Base-by-base conservation (phyloP, 2,888 invertebrate genomes). In the Yponomeuta plumbellus region DNA sequence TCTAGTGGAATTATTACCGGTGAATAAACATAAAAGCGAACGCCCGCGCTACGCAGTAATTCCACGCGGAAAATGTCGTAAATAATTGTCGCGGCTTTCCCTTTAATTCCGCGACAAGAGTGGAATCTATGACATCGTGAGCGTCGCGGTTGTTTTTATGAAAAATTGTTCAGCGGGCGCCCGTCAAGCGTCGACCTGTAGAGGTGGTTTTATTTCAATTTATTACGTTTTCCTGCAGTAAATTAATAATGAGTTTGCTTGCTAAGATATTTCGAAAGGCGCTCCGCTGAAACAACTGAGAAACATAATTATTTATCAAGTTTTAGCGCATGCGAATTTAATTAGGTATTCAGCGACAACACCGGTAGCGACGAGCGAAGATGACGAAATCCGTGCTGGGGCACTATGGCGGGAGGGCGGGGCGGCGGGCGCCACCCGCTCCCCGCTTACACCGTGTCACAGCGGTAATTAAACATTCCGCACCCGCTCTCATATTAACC, bases 381-480 rank as follows among this genome's bases (percentile, higher is more conserved):
- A 63, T 63, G 21, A 40, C 63, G 63, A 63, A 44, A 63, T 63
- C 63, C 40, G 63, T 44, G 63, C 63, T 63, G 13, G 22, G 21
- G n/a, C n/a, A 11, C 21, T 23, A 11, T 22, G 13, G 58, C 34
- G 61, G 69, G 68, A 71, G 70, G 71, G 71, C 68, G 71, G 70
- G 72, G 68, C n/a, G 73, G 72, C 71, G 70, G 70, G 75, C 75
- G 73, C 74, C 75, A 71, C 44, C 72, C 74, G 75, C 76, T 75
- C 76, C 75, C 73, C 72, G 68, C 73, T 71, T 76, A 71, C 71
- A 75, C 80, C 77, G 81, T 81, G 83, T 83, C 83, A 80, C 77
- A 79, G 78, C 80, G 79, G 82, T 88, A 85, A 88, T 87, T 85
- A 86, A 83, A 86, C 85, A 87, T 86, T 86, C 86, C 85, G 71